Percentiles rank a stretch among this genome's conserved stretches.
phyloP scores from a whole-genome alignment of 2,797 vertebrate genomes.

The Semotilus atromaculatus region DNA sequence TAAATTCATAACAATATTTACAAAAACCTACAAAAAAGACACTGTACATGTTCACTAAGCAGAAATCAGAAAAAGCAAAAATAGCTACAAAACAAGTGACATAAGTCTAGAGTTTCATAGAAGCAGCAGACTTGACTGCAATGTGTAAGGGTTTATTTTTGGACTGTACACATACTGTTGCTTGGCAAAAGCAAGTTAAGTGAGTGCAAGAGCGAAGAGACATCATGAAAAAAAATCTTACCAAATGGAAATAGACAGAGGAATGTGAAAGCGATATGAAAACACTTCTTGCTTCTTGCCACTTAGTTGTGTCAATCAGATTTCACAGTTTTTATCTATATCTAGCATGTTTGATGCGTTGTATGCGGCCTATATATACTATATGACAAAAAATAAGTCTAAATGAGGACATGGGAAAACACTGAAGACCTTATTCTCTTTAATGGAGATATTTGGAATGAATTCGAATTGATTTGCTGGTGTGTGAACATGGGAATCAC shows the following conservation, averaged over 20 bases:
- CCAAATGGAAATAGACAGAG: constrained; percentile 34
- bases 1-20: neutral
- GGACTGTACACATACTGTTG: constrained; percentile 67
- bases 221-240: constrained; percentile 50
- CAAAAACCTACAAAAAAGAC: neutral
- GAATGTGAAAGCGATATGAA: constrained; percentile 51
- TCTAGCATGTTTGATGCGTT: neutral
- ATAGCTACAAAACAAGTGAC: constrained; percentile 33
- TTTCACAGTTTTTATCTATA: constrained; percentile 33
- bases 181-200: constrained; percentile 60
- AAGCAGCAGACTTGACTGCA: constrained; percentile 59
- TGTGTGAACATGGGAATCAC: neutral
- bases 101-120: constrained; percentile 60
- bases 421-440: neutral
- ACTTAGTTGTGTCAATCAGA: constrained; percentile 17
- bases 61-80: neutral
- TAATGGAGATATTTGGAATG: neutral
- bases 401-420: neutral
- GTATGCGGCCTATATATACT: neutral
- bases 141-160: constrained; percentile 70
- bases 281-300: constrained; percentile 42
- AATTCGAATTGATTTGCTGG: neutral
- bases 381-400: neutral
- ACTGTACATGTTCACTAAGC: neutral
- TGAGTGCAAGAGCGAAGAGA: constrained; percentile 49